These are phyloP conservation scores for Drosophila mojavensis DNA, from an alignment of 1,140 invertebrate species.

Conservation along the genomic window DNA sequence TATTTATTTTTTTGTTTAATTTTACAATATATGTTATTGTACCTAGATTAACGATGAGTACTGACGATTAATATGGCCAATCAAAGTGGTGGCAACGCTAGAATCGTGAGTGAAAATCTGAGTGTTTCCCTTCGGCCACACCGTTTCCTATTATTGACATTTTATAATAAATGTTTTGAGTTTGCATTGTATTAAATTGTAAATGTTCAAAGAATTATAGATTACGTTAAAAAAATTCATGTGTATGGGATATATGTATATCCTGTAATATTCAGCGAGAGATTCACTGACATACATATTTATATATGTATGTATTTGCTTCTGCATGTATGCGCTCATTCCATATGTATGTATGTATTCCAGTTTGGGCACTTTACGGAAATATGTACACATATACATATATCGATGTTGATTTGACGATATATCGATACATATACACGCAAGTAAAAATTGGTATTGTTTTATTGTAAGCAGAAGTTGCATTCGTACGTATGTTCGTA, in stretches of 20 bases:
- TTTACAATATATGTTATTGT: no score
- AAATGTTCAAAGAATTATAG: neutral
- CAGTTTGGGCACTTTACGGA: neutral
- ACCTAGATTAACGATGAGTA: neutral
- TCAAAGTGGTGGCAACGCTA: neutral
- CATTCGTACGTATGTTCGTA: neutral
- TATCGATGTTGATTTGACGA: constrained; percentile 5
- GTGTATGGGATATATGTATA: neutral
- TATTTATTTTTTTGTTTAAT: neutral
- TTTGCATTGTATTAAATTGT: neutral
- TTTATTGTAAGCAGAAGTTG: neutral
- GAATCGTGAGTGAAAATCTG: neutral
- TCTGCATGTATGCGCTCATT: neutral
- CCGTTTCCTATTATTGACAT: neutral
- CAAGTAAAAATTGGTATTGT: neutral
- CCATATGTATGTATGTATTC: neutral
- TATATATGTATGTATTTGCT: neutral
- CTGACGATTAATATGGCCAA: neutral
- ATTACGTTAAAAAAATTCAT: neutral
- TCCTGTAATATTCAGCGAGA: neutral
- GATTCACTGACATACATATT: neutral
- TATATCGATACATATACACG: constrained; percentile 1
- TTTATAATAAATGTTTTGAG: neutral
- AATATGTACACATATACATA: neutral
- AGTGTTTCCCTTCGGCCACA: neutral